These are phyloP conservation scores for Heliconius congener DNA, from an alignment of 1,140 invertebrate genomes.

Conservation along the genomic window DNA sequence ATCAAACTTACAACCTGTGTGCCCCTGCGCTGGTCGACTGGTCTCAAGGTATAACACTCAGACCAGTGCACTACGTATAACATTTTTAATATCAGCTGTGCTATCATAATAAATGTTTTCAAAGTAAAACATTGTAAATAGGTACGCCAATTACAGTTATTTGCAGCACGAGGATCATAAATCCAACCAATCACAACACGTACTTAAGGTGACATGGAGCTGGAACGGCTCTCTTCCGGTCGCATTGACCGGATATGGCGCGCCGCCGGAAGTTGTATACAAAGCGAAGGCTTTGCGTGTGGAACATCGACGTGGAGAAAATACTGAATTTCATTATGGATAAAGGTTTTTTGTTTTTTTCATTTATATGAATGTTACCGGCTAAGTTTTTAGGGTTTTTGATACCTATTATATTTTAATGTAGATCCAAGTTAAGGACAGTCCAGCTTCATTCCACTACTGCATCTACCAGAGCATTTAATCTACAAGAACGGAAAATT, in stretches of 20 bases:
- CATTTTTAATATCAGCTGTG: background rate
- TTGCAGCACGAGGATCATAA: conserved; percentile 61
- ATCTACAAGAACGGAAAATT: no score
- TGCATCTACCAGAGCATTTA: no score
- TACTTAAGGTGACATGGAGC: conserved; percentile 76
- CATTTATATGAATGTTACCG: background rate
- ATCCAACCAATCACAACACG: conserved; percentile 71
- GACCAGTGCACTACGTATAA: background rate
- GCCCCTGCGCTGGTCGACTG: no score
- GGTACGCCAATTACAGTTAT: conserved; percentile 50
- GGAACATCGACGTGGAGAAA: conserved; percentile 22
- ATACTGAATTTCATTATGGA: conserved; percentile 4
- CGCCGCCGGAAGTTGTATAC: conserved; percentile 76
- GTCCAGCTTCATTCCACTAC: no score
- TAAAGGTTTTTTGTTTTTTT: background rate
- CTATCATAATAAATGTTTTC: background rate
- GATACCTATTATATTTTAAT: no score
- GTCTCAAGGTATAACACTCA: no score
- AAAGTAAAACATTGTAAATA: conserved; percentile 8
- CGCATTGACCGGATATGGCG: conserved; percentile 63
- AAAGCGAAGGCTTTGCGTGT: conserved; percentile 77
- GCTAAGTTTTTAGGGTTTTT: no score
- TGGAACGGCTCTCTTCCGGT: conserved; percentile 67
- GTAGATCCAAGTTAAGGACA: no score
- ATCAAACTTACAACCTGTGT: no score